phyloP scores from a whole-genome alignment of 2,113 vertebrate species.

The Hyaena hyaena region DNA sequence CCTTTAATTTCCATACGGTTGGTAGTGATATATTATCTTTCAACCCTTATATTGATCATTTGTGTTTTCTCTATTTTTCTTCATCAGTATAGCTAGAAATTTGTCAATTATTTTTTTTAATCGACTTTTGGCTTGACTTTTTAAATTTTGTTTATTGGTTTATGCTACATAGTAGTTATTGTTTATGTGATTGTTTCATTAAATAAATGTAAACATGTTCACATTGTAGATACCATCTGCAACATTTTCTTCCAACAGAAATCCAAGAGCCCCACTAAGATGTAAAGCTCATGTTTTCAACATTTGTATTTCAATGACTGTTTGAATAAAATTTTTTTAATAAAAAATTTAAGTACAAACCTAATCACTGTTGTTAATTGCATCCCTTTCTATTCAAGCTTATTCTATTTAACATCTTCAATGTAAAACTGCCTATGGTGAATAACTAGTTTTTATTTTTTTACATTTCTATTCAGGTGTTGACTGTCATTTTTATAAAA shows the following conservation, averaged over 20 bases:
- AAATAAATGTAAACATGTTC: background rate
- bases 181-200: background rate
- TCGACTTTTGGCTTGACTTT: background rate
- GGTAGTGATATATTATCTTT: background rate
- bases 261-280: background rate
- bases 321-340: background rate
- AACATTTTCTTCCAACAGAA: background rate
- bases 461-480: background rate
- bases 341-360: background rate
- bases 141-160: background rate
- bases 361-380: background rate
- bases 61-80: background rate
- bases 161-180: background rate
- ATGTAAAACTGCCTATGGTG: background rate
- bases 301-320: background rate
- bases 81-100: background rate
- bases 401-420: background rate
- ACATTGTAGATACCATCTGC: background rate
- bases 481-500: background rate
- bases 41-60: background rate
- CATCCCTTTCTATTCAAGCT: background rate
- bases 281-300: background rate
- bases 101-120: background rate
- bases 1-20: background rate
- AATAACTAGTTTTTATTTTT: background rate